Conservation (phyloP, 1,140 invertebrate species). For the Drosophila santomea region DNA sequence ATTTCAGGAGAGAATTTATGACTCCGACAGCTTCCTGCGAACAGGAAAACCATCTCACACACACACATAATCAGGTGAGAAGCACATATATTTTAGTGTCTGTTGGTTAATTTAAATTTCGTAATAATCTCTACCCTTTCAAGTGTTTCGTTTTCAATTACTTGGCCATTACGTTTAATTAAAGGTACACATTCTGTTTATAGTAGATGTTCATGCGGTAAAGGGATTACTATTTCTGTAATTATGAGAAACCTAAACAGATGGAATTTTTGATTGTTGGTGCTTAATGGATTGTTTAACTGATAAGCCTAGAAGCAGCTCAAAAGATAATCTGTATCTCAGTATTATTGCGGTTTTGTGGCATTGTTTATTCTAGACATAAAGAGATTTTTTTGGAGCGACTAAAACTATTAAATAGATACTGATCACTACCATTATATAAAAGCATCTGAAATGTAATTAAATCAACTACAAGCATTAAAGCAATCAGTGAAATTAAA, state of each 20-base stretch:
- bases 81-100: background rate
- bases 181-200: slow-evolving; percentile 14
- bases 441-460: too few relatives aligned
- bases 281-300: background rate
- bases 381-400: too few relatives aligned
- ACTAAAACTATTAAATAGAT: too few relatives aligned
- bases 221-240: background rate
- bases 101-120: slow-evolving; percentile 30
- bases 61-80: slow-evolving; percentile 7
- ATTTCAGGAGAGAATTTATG: slow-evolving; percentile 58
- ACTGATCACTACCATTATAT: too few relatives aligned
- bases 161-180: slow-evolving; percentile 33
- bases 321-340: background rate
- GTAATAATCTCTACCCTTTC: slow-evolving; percentile 30
- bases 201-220: background rate
- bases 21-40: slow-evolving; percentile 29
- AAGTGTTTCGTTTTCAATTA: slow-evolving; percentile 56
- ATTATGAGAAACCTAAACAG: background rate
- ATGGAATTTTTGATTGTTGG: background rate
- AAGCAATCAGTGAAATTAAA: too few relatives aligned
- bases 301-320: background rate
- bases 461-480: too few relatives aligned
- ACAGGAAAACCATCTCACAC: slow-evolving; percentile 15
- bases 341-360: too few relatives aligned
- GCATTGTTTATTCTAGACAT: too few relatives aligned